Percentiles rank a stretch among this genome's conserved stretches.
These are phyloP conservation scores for Danaus plexippus DNA, from an alignment of 1,140 invertebrate species.

Conservation along the genomic window DNA sequence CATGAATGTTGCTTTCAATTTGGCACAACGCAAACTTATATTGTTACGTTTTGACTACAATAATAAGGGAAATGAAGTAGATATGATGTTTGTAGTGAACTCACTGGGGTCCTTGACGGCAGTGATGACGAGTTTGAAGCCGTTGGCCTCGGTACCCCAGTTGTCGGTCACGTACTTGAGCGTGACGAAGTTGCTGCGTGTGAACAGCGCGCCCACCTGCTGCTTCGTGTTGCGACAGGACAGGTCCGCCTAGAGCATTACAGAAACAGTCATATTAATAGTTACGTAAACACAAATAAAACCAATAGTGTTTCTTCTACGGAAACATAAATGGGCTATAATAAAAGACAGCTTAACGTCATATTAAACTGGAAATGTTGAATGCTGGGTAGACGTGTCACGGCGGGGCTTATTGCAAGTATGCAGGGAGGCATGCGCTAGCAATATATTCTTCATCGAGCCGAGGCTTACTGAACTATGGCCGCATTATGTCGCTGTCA, in stretches of 20 bases:
- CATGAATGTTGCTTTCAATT: too few relatives aligned
- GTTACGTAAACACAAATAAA: too few relatives aligned
- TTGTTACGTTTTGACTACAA: too few relatives aligned
- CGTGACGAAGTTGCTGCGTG: conserved; percentile 92
- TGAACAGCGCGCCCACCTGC: conserved; percentile 89
- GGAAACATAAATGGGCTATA: too few relatives aligned
- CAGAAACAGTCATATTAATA: conserved; percentile 13
- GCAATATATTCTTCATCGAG: conserved; percentile 62
- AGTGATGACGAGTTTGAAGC: conserved; percentile 93
- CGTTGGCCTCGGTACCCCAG: conserved; percentile 91
- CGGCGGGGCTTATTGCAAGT: conserved; percentile 4
- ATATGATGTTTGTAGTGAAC: conserved; percentile 49
- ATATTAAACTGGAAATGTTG: too few relatives aligned
- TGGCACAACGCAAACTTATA: too few relatives aligned
- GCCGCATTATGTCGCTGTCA: conserved; percentile 54
- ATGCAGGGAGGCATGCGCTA: conserved; percentile 27
- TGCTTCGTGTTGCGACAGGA: conserved; percentile 91
- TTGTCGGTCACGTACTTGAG: conserved; percentile 93
- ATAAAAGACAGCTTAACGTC: too few relatives aligned
- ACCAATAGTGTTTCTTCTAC: too few relatives aligned
- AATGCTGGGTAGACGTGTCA: background rate
- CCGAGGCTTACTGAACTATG: conserved; percentile 51
- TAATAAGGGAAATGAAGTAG: too few relatives aligned
- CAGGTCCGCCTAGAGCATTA: conserved; percentile 82
- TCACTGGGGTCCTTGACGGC: conserved; percentile 94